Conservation (phyloP, 2,797 vertebrate genomes). For the Adrianichthys oophorus region DNA sequence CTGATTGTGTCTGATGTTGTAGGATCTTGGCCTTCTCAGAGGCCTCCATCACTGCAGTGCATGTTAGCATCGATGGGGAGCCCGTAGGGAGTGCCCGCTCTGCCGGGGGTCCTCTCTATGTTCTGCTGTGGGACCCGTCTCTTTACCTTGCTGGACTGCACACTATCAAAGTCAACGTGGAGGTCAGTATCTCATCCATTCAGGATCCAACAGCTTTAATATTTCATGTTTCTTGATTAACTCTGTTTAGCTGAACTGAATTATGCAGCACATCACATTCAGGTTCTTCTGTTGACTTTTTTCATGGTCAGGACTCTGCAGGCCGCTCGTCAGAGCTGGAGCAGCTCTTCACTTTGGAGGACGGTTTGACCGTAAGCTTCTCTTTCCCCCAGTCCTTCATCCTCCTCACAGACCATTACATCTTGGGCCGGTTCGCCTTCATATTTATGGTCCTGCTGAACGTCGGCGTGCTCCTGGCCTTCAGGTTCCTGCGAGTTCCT, state of each 20-base stretch:
- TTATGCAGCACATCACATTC: not conserved
- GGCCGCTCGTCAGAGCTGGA: constrained; percentile 76
- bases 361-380: constrained; percentile 82
- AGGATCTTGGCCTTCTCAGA: constrained; percentile 95
- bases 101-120: constrained; percentile 87
- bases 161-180: constrained; percentile 85
- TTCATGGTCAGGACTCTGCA: constrained; percentile 80
- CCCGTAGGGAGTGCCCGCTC: constrained; percentile 79
- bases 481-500: constrained; percentile 79
- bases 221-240: constrained; percentile 17
- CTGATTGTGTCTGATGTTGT: not conserved
- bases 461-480: constrained; percentile 80
- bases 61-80: constrained; percentile 83
- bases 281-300: no score
- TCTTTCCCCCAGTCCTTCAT: constrained; percentile 87
- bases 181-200: constrained; percentile 75
- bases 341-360: constrained; percentile 88
- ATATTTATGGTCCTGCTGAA: constrained; percentile 80
- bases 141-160: constrained; percentile 86
- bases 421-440: constrained; percentile 84
- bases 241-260: constrained; percentile 12
- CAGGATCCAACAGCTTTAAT: constrained; percentile 9
- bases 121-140: constrained; percentile 86
- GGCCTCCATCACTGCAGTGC: constrained; percentile 80
- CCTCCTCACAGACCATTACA: constrained; percentile 90